Evolutionary conservation across 1,140 invertebrate species (phyloP).

Genomic region (Akabosia matsudoensis): DNA sequence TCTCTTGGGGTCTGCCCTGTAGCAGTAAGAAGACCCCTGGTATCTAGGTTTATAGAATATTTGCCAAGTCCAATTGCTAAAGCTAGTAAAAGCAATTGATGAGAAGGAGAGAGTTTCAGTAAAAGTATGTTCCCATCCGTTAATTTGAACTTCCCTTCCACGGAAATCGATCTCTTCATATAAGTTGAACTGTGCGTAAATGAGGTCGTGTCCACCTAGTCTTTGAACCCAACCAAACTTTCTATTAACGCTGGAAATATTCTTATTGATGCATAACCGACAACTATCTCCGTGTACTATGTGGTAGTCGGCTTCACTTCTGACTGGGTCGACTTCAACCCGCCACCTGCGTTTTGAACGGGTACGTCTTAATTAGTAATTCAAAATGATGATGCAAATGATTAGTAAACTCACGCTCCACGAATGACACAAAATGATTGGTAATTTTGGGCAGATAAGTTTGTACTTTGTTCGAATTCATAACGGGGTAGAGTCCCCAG

Average conservation of each 20-base stretch:
- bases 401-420: not conserved
- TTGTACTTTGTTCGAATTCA: too few species aligned
- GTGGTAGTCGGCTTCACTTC: not conserved
- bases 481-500: too few species aligned
- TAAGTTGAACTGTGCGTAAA: not conserved
- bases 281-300: not conserved
- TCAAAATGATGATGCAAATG: not conserved
- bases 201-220: not conserved
- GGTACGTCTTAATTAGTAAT: not conserved
- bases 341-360: not conserved
- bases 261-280: not conserved
- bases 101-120: not conserved
- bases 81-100: not conserved
- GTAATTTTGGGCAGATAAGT: too few species aligned
- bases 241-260: not conserved
- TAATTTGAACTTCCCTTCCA: not conserved
- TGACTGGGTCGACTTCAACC: not conserved
- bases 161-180: not conserved
- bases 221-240: not conserved
- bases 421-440: slow-evolving; percentile 8
- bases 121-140: not conserved
- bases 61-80: slow-evolving; percentile 6
- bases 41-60: not conserved
- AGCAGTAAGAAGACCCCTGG: not conserved
- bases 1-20: not conserved